Evolutionary conservation across 2,888 invertebrate genomes (phyloP).

Genomic region (Alcis repandata): DNA sequence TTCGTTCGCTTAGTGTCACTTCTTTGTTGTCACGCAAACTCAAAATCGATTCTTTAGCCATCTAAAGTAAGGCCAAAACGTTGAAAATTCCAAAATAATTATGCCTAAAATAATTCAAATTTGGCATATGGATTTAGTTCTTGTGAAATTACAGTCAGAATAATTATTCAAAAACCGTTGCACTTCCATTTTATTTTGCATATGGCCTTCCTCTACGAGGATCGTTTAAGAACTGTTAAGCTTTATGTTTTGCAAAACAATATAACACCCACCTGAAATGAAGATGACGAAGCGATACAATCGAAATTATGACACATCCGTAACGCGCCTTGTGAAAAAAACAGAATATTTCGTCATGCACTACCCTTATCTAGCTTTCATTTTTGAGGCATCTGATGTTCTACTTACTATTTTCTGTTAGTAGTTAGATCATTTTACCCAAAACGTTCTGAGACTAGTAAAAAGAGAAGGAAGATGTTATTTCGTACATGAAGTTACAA

Average conservation of each 20-base stretch:
- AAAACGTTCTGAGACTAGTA: no score
- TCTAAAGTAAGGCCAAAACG: background rate
- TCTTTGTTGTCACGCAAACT: background rate
- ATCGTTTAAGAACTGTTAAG: background rate
- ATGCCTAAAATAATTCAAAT: background rate
- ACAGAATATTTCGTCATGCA: slow-evolving; percentile 21
- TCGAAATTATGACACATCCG: slow-evolving; percentile 10
- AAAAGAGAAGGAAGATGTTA: no score
- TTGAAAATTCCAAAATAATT: background rate
- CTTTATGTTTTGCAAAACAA: background rate
- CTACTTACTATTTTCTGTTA: no score
- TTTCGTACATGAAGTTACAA: no score
- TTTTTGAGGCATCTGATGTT: background rate
- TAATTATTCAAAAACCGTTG: background rate
- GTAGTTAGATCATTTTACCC: background rate
- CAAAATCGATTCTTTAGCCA: slow-evolving; percentile 2
- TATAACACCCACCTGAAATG: background rate
- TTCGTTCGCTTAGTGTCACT: background rate
- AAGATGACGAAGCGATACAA: slow-evolving; percentile 3
- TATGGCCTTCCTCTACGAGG: slow-evolving; percentile 9
- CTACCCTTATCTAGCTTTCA: slow-evolving; percentile 14
- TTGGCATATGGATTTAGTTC: background rate
- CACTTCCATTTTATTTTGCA: background rate
- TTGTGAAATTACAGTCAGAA: background rate
- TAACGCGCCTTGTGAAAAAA: background rate